These are phyloP conservation scores for Xestia rhomboidea DNA, from an alignment of 2,888 invertebrate genomes.

Conservation along the genomic window DNA sequence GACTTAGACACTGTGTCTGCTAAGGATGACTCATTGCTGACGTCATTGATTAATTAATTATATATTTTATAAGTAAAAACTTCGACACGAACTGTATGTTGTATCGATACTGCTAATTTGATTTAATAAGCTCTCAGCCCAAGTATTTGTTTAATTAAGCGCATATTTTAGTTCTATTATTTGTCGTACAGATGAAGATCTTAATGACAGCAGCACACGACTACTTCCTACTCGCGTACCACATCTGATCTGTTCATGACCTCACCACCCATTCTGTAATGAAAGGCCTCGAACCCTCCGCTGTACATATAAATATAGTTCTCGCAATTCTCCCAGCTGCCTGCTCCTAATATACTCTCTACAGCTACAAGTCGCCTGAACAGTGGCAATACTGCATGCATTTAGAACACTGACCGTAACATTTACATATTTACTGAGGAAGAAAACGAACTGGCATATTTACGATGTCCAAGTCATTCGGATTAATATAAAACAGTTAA, in stretches of 20 bases:
- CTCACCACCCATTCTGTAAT: slow-evolving; percentile 41
- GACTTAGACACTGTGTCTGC: slow-evolving; percentile 64
- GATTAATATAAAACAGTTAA: slow-evolving; percentile 55
- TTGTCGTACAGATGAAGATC: slow-evolving; percentile 58
- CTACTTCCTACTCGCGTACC: slow-evolving; percentile 45
- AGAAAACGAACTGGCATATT: slow-evolving; percentile 57
- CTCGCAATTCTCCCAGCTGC: slow-evolving; percentile 13
- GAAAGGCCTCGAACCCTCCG: slow-evolving; percentile 34
- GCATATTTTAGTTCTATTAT: slow-evolving; percentile 43
- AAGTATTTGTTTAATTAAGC: slow-evolving; percentile 50
- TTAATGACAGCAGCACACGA: slow-evolving; percentile 53
- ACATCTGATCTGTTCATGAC: slow-evolving; percentile 29
- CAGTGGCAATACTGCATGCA: slow-evolving; percentile 34
- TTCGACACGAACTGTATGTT: slow-evolving; percentile 20
- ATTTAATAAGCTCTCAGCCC: slow-evolving; percentile 45
- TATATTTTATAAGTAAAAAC: slow-evolving; percentile 35
- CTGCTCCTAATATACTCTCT: slow-evolving; percentile 23
- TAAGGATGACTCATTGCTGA: slow-evolving; percentile 66
- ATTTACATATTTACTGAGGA: slow-evolving; percentile 60
- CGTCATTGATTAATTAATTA: slow-evolving; percentile 53
- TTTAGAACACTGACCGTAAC: slow-evolving; percentile 49
- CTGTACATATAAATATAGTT: neutral
- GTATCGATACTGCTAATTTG: slow-evolving; percentile 51
- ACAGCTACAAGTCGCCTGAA: slow-evolving; percentile 5
- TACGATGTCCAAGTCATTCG: slow-evolving; percentile 32